Percentiles rank a stretch among this genome's conserved stretches.
Evolutionary conservation across 2,113 vertebrate species (phyloP).

Genomic region (Perognathus longimembris): DNA sequence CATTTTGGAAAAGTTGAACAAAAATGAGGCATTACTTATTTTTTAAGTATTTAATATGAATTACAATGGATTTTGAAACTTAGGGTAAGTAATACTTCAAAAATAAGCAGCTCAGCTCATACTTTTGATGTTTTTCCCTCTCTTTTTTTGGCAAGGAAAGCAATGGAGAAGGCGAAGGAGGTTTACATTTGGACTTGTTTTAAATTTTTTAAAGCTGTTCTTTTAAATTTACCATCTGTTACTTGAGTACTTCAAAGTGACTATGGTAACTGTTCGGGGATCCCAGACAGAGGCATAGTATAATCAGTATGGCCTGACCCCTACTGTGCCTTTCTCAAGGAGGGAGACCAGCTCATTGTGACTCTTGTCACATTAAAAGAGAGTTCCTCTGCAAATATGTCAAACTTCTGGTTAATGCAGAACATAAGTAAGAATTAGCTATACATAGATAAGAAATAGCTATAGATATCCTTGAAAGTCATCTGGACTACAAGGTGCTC

Average conservation of each 20-base stretch:
- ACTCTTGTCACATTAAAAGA: conserved; percentile 67
- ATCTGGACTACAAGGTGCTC: conserved; percentile 49
- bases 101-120: conserved; percentile 65
- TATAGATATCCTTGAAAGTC: not conserved
- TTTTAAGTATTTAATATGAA: conserved; percentile 24
- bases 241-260: conserved; percentile 72
- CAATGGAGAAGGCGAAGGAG: conserved; percentile 60
- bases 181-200: conserved; percentile 78
- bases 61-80: conserved; percentile 60
- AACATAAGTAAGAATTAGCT: conserved; percentile 41
- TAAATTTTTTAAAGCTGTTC: conserved; percentile 79
- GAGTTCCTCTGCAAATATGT: conserved; percentile 49
- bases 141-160: conserved; percentile 42
- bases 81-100: conserved; percentile 61
- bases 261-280: conserved; percentile 67
- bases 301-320: conserved; percentile 66
- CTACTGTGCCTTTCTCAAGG: conserved; percentile 60
- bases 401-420: conserved; percentile 54
- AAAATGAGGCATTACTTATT: not conserved
- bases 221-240: conserved; percentile 82
- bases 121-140: conserved; percentile 24
- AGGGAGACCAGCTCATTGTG: conserved; percentile 61
- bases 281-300: conserved; percentile 55
- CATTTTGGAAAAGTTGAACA: not conserved
- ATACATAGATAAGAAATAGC: conserved; percentile 47